Evolutionary conservation across 2,113 vertebrate genomes (phyloP).

Genomic region (Erythrocercus mccallii): DNA sequence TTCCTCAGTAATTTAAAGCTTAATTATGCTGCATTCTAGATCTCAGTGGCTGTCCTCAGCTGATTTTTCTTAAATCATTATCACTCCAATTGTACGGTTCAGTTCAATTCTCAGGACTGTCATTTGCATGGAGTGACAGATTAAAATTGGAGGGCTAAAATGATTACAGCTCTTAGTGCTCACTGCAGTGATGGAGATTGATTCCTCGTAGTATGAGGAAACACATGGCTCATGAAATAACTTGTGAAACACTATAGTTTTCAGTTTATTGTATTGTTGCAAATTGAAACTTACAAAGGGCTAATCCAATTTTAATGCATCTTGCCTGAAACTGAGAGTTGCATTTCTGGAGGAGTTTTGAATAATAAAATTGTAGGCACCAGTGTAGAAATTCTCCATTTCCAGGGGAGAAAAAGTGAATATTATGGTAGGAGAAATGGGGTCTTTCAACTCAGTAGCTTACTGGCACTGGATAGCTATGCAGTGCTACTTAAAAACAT

Average conservation of each 20-base stretch:
- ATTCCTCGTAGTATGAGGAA: not conserved
- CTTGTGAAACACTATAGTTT: not conserved
- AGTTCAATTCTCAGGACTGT: conserved; percentile 28
- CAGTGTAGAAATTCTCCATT: not conserved
- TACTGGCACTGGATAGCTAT: not conserved
- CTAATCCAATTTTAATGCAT: not conserved
- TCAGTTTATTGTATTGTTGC: not conserved
- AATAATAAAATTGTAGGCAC: not conserved
- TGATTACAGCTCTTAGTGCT: not conserved
- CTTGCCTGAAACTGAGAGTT: not conserved
- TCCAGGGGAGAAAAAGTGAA: not conserved
- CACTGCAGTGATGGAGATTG: conserved; percentile 4
- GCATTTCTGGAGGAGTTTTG: not conserved
- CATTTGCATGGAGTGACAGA: conserved; percentile 37
- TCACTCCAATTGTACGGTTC: conserved; percentile 16
- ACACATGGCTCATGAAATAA: not conserved
- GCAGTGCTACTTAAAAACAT: not conserved
- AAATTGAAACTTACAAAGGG: not conserved
- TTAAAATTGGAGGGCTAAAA: conserved; percentile 28
- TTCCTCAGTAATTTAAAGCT: conserved; percentile 33
- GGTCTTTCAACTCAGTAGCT: not conserved
- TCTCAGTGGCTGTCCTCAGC: conserved; percentile 7
- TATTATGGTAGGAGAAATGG: not conserved
- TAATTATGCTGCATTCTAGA: conserved; percentile 39
- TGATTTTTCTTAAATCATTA: conserved; percentile 35